Evolutionary conservation across 2,113 vertebrate genomes (phyloP).

Genomic region (Campylomormyrus numenius): DNA sequence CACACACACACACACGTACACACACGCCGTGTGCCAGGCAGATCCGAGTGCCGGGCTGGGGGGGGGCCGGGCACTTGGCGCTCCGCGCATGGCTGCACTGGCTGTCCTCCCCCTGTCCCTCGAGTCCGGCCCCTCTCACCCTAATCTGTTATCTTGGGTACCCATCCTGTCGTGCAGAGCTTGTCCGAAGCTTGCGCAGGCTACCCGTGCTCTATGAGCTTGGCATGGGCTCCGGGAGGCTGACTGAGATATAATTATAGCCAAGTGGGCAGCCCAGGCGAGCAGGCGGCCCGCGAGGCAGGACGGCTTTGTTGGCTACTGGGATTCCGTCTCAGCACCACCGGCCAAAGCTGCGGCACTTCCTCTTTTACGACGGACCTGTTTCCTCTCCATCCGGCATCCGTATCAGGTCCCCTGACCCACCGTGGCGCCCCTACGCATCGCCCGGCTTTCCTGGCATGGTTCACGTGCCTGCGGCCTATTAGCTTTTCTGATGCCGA

Average conservation of each 20-base stretch:
- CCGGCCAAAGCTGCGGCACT: slow-evolving; percentile 70
- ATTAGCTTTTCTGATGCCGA: slow-evolving; percentile 89
- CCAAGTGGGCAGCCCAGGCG: slow-evolving; percentile 54
- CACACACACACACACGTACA: slow-evolving; percentile 42
- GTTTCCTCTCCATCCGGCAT: slow-evolving; percentile 66
- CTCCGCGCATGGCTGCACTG: not conserved
- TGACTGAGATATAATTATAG: slow-evolving; percentile 82
- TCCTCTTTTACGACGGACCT: slow-evolving; percentile 70
- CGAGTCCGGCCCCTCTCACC: slow-evolving; percentile 49
- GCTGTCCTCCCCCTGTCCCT: slow-evolving; percentile 22
- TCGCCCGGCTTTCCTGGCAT: not conserved
- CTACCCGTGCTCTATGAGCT: slow-evolving; percentile 68
- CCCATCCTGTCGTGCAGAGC: slow-evolving; percentile 63
- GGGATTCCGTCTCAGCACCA: slow-evolving; percentile 55
- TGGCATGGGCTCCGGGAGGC: slow-evolving; percentile 66
- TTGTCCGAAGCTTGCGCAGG: slow-evolving; percentile 71
- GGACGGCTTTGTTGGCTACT: slow-evolving; percentile 78
- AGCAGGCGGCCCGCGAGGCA: slow-evolving; percentile 82
- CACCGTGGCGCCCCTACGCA: not conserved
- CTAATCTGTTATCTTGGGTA: not conserved
- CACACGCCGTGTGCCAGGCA: slow-evolving; percentile 25
- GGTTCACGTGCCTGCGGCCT: slow-evolving; percentile 39
- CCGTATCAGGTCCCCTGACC: not conserved
- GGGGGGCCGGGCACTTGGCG: not conserved
- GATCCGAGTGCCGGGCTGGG: not conserved